phyloP scores from a whole-genome alignment of 2,113 vertebrate species.

The Trichomycterus rosablanca region DNA sequence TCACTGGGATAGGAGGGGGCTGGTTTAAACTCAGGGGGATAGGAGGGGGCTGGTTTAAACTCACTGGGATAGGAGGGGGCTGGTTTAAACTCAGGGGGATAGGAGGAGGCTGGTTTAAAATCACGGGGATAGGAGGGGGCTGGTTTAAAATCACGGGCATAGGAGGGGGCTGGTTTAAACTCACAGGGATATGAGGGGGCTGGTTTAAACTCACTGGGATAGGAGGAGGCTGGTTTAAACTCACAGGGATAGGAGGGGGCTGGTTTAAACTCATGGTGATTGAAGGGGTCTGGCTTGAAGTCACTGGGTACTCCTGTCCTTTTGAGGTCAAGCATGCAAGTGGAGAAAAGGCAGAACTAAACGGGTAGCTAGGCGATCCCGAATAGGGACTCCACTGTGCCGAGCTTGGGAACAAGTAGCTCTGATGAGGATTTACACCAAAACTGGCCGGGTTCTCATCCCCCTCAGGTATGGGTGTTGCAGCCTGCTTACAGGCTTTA shows the following conservation, averaged over 20 bases:
- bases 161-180: too few relatives aligned
- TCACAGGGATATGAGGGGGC: neutral
- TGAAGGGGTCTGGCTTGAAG: too few relatives aligned
- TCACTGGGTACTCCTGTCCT: slow-evolving; percentile 37
- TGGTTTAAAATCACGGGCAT: too few relatives aligned
- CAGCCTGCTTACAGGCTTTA: slow-evolving; percentile 59
- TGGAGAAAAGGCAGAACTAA: slow-evolving; percentile 46
- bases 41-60: too few relatives aligned
- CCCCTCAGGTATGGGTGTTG: slow-evolving; percentile 41
- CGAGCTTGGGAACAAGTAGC: slow-evolving; percentile 74
- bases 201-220: too few relatives aligned
- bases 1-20: neutral
- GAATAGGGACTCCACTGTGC: slow-evolving; percentile 63
- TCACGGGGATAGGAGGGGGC: too few relatives aligned
- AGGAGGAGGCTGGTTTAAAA: too few relatives aligned
- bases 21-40: neutral
- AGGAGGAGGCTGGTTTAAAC: too few relatives aligned
- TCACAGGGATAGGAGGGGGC: neutral
- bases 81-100: too few relatives aligned
- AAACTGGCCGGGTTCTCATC: slow-evolving; percentile 65
- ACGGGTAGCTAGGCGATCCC: slow-evolving; percentile 58
- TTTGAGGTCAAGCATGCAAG: slow-evolving; percentile 18
- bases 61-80: too few relatives aligned
- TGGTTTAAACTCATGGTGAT: neutral
- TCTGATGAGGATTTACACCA: slow-evolving; percentile 90